phyloP scores from a whole-genome alignment of 2,888 invertebrate species.

The Mayetiola destructor region DNA sequence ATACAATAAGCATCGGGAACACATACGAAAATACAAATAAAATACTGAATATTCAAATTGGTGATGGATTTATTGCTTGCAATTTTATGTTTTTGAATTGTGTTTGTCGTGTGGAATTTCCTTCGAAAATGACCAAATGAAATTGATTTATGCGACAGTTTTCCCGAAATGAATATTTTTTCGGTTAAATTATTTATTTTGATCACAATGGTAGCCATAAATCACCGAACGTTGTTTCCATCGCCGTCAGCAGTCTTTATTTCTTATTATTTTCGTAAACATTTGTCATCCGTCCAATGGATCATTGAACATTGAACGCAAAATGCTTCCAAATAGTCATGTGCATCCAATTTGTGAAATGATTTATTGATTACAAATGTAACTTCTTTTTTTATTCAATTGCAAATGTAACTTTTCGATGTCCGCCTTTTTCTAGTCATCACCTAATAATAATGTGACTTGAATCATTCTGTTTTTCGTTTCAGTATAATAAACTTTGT shows the following conservation, averaged over 20 bases:
- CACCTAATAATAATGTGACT: not conserved
- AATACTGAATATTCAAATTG: not conserved
- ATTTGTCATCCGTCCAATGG: constrained; percentile 6
- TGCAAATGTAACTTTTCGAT: not conserved
- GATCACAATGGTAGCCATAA: not conserved
- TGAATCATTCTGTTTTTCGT: constrained; percentile 12
- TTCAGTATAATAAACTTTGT: constrained; percentile 54
- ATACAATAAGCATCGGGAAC: too few species aligned
- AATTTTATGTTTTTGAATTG: too few species aligned
- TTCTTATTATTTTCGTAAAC: not conserved
- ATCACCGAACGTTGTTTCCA: not conserved
- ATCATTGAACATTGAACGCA: constrained; percentile 8
- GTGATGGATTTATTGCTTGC: constrained; percentile 1
- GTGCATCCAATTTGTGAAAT: not conserved
- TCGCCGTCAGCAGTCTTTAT: not conserved
- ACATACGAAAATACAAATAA: too few species aligned
- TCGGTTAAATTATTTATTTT: not conserved
- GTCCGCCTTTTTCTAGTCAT: not conserved
- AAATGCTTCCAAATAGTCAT: too few species aligned
- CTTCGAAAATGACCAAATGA: not conserved
- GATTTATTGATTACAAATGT: not conserved
- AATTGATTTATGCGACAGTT: constrained; percentile 1
- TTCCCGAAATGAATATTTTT: constrained; percentile 5
- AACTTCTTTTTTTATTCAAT: not conserved
- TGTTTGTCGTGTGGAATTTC: too few species aligned